These are phyloP conservation scores for Phocoena sinus DNA, from an alignment of 2,113 vertebrate species.

Conservation along the genomic window DNA sequence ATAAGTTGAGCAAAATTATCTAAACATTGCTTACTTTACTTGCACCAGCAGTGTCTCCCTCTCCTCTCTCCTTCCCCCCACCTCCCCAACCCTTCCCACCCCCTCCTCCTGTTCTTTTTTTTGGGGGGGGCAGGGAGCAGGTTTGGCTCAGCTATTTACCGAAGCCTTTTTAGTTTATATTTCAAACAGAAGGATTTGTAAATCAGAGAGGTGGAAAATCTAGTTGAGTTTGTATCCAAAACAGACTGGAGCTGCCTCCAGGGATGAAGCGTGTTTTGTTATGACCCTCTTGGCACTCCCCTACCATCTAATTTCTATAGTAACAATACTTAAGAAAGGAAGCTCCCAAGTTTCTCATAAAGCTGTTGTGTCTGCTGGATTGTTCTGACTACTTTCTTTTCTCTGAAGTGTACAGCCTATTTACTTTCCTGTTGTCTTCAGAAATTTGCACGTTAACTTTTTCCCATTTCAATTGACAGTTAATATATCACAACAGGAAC, in stretches of 20 bases:
- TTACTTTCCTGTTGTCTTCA: not conserved
- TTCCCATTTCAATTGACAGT: not conserved
- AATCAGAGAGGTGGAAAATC: not conserved
- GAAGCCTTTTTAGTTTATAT: conserved; percentile 12
- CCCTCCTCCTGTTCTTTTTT: not conserved
- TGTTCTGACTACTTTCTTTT: not conserved
- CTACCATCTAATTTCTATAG: not conserved
- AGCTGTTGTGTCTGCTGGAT: not conserved
- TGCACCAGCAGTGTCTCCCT: not conserved
- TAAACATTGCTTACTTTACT: not conserved
- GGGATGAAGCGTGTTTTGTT: not conserved
- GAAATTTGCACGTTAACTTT: not conserved
- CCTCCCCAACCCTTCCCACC: not conserved
- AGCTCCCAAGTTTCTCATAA: not conserved
- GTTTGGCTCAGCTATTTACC: not conserved
- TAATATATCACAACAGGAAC: not conserved
- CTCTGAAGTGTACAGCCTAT: not conserved
- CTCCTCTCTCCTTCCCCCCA: too few species aligned
- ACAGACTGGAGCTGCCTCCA: not conserved
- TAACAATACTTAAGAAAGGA: not conserved
- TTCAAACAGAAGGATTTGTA: conserved; percentile 25
- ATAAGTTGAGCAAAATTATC: not conserved
- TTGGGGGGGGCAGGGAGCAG: not conserved
- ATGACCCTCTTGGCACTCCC: not conserved
- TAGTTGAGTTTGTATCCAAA: not conserved